Percentiles rank a stretch among this genome's conserved stretches.
phyloP scores from a whole-genome alignment of 1,140 invertebrate genomes.

The Harpegnathos saltator region DNA sequence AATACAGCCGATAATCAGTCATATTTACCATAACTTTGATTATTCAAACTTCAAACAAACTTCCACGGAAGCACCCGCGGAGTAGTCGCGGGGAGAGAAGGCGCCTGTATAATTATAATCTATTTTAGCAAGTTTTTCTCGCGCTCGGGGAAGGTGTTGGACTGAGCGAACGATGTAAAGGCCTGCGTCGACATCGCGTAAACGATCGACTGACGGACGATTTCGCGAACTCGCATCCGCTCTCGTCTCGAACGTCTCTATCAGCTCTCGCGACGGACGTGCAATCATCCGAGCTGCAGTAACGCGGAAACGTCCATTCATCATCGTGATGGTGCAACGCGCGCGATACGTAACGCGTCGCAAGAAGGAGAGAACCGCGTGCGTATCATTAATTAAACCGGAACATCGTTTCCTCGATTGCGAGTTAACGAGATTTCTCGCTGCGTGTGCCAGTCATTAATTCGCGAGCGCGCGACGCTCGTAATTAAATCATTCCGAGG shows the following conservation, averaged over 20 bases:
- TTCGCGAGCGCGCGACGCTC: not conserved
- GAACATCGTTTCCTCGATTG: slow-evolving; percentile 63
- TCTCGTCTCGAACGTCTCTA: slow-evolving; percentile 46
- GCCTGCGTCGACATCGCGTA: not conserved
- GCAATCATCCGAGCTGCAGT: slow-evolving; percentile 64
- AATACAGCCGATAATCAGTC: too few relatives aligned
- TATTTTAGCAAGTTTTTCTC: too few relatives aligned
- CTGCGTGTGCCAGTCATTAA: not conserved
- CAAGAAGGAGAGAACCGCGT: not conserved
- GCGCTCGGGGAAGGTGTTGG: not conserved
- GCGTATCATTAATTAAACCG: slow-evolving; percentile 63
- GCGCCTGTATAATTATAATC: too few relatives aligned
- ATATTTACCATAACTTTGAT: too few relatives aligned
- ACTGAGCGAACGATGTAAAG: not conserved
- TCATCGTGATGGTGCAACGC: slow-evolving; percentile 47
- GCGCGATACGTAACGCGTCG: slow-evolving; percentile 37
- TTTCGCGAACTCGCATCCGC: slow-evolving; percentile 7
- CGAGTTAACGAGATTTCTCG: slow-evolving; percentile 53
- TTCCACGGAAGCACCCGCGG: too few relatives aligned
- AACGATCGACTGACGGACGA: not conserved
- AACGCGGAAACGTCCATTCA: slow-evolving; percentile 68
- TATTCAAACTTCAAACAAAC: too few relatives aligned
- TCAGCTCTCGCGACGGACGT: slow-evolving; percentile 45
- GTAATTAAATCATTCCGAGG: slow-evolving; percentile 14
- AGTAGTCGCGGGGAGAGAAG: too few relatives aligned